A percentile compares a stretch with the other conserved stretches of the same genome.
Evolutionary conservation across 1,140 invertebrate species (phyloP).

Genomic region (Pogonus chalceus): DNA sequence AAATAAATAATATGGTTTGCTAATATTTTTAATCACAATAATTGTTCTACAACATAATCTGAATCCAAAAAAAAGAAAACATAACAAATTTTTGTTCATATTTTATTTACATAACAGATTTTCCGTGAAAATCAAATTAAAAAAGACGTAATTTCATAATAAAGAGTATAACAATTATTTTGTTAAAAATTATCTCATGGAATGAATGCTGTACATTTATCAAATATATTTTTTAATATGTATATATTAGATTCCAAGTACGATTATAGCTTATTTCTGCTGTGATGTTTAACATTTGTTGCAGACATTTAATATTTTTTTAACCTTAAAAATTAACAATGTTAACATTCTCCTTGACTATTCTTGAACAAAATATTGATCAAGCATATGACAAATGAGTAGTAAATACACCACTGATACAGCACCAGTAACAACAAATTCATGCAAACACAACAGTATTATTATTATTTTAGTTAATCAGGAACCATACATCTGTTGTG

Average conservation of each 20-base stretch:
- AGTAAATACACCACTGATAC: not conserved
- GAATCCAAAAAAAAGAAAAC: too few species aligned
- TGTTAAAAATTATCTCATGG: not conserved
- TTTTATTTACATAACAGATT: too few species aligned
- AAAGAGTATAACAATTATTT: not conserved
- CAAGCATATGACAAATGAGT: not conserved
- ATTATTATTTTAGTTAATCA: not conserved
- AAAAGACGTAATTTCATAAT: too few species aligned
- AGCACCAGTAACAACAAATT: not conserved
- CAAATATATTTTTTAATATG: not conserved
- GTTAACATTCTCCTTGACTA: not conserved
- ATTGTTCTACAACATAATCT: too few species aligned
- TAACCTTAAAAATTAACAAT: not conserved
- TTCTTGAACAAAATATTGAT: not conserved
- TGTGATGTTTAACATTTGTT: not conserved
- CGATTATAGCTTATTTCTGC: not conserved
- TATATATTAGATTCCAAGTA: not conserved
- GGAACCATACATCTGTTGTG: not conserved
- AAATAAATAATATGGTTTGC: too few species aligned
- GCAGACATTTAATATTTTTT: not conserved
- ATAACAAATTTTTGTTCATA: too few species aligned
- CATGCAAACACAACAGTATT: not conserved
- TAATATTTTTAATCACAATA: too few species aligned
- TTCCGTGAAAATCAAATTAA: too few species aligned
- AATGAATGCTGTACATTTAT: not conserved